Base-by-base conservation (phyloP, 2,113 vertebrate genomes). In the Paracanthobrama guichenoti region DNA sequence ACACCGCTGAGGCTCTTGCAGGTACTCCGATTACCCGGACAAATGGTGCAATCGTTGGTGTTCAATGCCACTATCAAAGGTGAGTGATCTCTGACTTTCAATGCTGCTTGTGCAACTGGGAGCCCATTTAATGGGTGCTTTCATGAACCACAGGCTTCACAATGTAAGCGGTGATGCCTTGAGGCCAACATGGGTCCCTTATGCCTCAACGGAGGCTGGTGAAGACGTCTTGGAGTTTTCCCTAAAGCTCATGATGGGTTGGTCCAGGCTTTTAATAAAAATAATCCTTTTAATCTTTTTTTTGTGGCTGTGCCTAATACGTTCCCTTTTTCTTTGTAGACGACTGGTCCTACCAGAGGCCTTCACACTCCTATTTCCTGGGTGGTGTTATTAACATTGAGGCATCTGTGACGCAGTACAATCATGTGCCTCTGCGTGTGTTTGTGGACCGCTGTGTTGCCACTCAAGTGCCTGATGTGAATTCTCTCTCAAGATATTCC, bases 231-330 rank as follows among this genome's bases (percentile, higher is more conserved):
- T 93, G 2, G 3, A 82, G 66, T 91, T 93, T 86, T 89, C 57
- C n/a, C 14, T 94, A 50, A 88, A 22, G 42, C 84, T 93, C 42
- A 90, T 93, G 91, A 88, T 88, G 0, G 91, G 93, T 94, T 50
- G 20, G 92, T 83, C 9, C 24, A 31, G 6, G 6, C n/a, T n/a
- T 39, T 39, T 39, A 2, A 16, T 39, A 39, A 7, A 39, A 6
- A 1, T 7, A 39, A 0, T 6, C 1, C 14, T n/a, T n/a, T n/a
- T n/a, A n/a, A n/a, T n/a, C n/a, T n/a, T n/a, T n/a, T n/a, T 28
- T 0, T 4, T 4, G 2, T 14, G 20, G 10, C 39, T 44, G 9
- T 72, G 0, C 16, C 50, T 42, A 59, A 12, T 0, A 0, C 28
- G 14, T 74, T 42, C 26, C 39, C n/a, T 69, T 11, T 13, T n/a